Base-by-base conservation (phyloP, 2,113 vertebrate genomes). In the Motacilla alba region DNA sequence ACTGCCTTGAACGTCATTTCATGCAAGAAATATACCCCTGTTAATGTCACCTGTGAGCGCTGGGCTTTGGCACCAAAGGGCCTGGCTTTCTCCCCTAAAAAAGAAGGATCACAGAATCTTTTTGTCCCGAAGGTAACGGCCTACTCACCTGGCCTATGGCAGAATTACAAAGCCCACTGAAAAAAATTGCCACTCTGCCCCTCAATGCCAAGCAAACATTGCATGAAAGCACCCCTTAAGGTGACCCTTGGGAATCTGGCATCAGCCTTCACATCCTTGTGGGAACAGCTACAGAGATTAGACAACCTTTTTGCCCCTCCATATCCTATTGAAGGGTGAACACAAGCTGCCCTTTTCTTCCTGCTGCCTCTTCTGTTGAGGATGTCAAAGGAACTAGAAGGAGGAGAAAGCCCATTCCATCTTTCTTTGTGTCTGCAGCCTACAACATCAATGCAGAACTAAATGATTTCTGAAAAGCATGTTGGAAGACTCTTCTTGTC, bases 1-100 rank as follows among this genome's bases (percentile, higher is more conserved):
- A 10, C 13, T 9, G 41, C 7, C 28, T 7, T 2, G 10, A 24
- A 0, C 0, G 0, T 5, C 24, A 63, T 35, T 53, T 35, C 15
- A 5, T 26, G 4, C n/a, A 11, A 21, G 1, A 35, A 56, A 26
- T 20, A 26, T 20, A 19, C 43, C 39, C 2, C 4, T 30, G 35
- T 7, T 18, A 23, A 30, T 16, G 24, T 27, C 76, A 44, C 10
- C 6, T 10, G 16, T 3, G 27, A 43, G n/a, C 12, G 12, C 12
- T 33, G 56, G 23, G 10, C n/a, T 81, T 31, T 5, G 3, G 9
- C n/a, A 31, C 33, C 22, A 28, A 10, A 55, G 13, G 7, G 11
- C 17, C 59, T 39, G 60, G 15, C 14, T 46, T 63, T 30, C 37
- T 7, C 1, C 15, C 11, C 6, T 8, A 8, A 15, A 8, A 62